Evolutionary conservation across 2,888 invertebrate genomes (phyloP), one percentile per base, ranked within the genome.

Genomic region (Aleiodes testaceus): DNA sequence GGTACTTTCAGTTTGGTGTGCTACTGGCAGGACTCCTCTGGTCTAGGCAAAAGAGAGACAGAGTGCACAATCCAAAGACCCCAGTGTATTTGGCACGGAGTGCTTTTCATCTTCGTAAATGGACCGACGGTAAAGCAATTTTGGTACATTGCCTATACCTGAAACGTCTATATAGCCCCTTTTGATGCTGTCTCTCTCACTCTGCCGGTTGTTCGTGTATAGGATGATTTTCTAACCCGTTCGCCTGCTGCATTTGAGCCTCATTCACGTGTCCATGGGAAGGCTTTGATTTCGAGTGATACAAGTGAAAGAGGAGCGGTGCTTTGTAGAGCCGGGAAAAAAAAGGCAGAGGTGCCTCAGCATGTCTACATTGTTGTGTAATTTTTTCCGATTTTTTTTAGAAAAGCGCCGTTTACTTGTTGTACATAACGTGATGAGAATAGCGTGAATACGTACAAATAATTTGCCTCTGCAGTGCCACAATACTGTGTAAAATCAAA

Each of bases 21-120:
- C 59, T 59, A 59, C 59, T 59, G 59, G 59, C 73, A 78, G 76
- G 75, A 76, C 77, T 77, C 76, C 78, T 77, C 78, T 79, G 77
- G 74, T 72, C 70, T 76, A 74, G 75, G 78, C 74, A 42, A 59
- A 59, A 42, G 36, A 59, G 59, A 59, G 59, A 59, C 59, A 59
- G 78, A 79, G 79, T 79, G 80, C 75, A 59, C 18, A 30, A 59
- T 30, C 26, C 52, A 22, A 16, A 59, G 59, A 59, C 74, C 80
- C 80, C 79, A 81, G 82, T 84, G 83, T 84, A 84, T 83, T 84
- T 84, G 83, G 82, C 84, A 84, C 81, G 84, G 82, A 84, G 85
- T 85, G 85, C 85, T 85, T 85, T 85, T 85, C 85, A 84, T 84
- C 84, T 84, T 79, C 80, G 84, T 85, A 85, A 85, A 85, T 85